Percentiles rank a stretch among this genome's conserved stretches.
These are phyloP conservation scores for Propithecus deckenii DNA, from an alignment of 2,797 vertebrate species.

Conservation along the genomic window DNA sequence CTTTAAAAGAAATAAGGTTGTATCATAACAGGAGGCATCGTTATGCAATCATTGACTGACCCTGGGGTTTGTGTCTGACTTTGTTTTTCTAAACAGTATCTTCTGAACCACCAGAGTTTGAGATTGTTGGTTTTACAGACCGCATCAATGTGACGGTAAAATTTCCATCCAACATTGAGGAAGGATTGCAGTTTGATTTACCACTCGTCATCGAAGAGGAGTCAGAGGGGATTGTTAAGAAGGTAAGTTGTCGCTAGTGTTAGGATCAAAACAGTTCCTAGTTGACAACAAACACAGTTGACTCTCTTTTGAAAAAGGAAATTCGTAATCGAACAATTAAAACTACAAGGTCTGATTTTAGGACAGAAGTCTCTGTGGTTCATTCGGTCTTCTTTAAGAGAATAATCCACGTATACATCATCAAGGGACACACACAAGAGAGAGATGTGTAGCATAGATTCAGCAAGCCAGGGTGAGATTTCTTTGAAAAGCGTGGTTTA, in stretches of 20 bases:
- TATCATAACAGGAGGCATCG: rapidly evolving
- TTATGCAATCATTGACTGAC: background rate
- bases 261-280: background rate
- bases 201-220: background rate
- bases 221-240: background rate
- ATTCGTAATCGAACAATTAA: background rate
- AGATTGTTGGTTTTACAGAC: slow-evolving; percentile 61
- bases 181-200: background rate
- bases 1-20: background rate
- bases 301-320: background rate
- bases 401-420: background rate
- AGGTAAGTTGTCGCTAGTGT: slow-evolving; percentile 22
- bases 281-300: background rate
- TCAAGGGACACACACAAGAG: background rate
- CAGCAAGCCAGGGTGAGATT: background rate
- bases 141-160: slow-evolving; percentile 78
- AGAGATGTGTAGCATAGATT: background rate
- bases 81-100: slow-evolving; percentile 64
- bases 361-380: background rate
- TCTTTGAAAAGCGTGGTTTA: background rate
- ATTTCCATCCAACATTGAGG: slow-evolving; percentile 46
- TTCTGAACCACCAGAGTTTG: slow-evolving; percentile 81
- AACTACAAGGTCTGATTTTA: background rate
- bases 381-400: background rate
- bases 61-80: background rate